Conservation (phyloP, 2,888 invertebrate species). For the Drosophila multiciliata region DNA sequence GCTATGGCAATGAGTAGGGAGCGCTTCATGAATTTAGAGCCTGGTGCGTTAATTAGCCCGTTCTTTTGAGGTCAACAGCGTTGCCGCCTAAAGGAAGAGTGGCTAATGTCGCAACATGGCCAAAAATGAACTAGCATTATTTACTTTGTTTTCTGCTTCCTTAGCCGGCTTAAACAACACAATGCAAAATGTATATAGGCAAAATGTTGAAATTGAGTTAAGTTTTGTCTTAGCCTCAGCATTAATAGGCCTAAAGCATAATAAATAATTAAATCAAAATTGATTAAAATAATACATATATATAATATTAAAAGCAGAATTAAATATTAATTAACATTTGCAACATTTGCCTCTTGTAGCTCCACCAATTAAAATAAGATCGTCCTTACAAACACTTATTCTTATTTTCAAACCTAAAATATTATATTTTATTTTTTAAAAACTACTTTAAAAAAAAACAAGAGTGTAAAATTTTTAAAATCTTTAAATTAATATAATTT, state of each 20-base stretch:
- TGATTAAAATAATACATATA: not conserved
- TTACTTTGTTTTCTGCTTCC: not conserved
- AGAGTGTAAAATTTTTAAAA: no score
- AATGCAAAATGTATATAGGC: not conserved
- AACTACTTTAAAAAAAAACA: no score
- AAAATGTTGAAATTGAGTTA: not conserved
- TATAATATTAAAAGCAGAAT: not conserved
- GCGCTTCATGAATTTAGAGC: constrained; percentile 15
- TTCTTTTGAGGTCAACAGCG: constrained; percentile 33
- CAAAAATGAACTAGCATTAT: not conserved
- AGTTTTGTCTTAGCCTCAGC: no score
- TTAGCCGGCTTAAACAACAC: not conserved
- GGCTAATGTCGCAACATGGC: not conserved
- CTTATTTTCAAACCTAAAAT: not conserved
- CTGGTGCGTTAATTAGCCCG: constrained; percentile 62
- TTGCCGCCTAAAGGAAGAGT: not conserved
- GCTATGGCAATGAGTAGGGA: not conserved
- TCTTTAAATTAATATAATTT: not conserved
- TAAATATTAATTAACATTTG: not conserved
- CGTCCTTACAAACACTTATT: no score
- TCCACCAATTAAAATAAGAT: not conserved
- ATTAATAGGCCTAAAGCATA: not conserved
- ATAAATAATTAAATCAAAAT: not conserved
- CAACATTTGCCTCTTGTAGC: not conserved
- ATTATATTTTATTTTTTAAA: not conserved